Evolutionary conservation across 2,888 invertebrate genomes (phyloP).

Genomic region (Rotaria sp.): DNA sequence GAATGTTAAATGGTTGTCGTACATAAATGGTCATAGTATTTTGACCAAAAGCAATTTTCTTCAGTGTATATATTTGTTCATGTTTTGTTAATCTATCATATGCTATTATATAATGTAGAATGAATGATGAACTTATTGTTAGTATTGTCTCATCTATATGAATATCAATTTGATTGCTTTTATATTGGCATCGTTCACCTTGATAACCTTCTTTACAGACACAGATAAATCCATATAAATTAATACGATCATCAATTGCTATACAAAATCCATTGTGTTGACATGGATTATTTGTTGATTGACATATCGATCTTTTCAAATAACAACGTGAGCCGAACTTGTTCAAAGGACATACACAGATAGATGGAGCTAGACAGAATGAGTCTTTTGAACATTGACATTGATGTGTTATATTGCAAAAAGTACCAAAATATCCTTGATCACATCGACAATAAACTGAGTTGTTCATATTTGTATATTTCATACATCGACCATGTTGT

Average conservation of each 20-base stretch:
- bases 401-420: background rate
- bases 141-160: background rate
- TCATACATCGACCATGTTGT: background rate
- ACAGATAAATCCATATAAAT: background rate
- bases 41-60: background rate
- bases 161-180: no score
- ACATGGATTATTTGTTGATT: background rate
- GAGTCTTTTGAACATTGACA: background rate
- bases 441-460: background rate
- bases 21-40: background rate
- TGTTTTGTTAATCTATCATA: background rate
- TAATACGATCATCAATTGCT: conserved; percentile 3
- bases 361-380: background rate
- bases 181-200: background rate
- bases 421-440: background rate
- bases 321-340: background rate
- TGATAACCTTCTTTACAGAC: background rate
- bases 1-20: background rate
- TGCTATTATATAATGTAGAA: background rate
- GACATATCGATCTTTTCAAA: background rate
- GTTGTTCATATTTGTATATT: no score
- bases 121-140: background rate
- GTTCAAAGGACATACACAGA: background rate
- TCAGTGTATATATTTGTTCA: background rate
- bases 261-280: conserved; percentile 8